Base-by-base conservation (phyloP, 2,888 invertebrate species). In the Morpho achilles region DNA sequence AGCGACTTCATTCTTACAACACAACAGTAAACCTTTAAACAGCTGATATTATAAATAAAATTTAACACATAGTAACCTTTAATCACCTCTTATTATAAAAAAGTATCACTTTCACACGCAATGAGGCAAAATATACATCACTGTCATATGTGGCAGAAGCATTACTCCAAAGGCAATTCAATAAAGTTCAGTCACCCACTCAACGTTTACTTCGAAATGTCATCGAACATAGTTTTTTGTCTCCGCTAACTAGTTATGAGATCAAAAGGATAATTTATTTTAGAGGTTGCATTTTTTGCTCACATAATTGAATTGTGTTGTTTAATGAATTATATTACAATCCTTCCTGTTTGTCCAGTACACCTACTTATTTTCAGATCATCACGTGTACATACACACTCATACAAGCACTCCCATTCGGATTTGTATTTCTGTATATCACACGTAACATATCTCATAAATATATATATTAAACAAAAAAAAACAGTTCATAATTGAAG, bases 201-300 rank as follows among this genome's bases (percentile, higher is more conserved):
- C 59, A 50, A 62, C 53, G 57, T 65, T 64, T 69, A 66, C 62
- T 59, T 56, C 53, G 61, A 70, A 73, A 73, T 75, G 71, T 70
- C 71, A 71, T 70, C 70, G 67, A 67, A 68, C 69, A 66, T 49
- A 64, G 53, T 72, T 74, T 16, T 72, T 70, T 70, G 63, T 57
- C 53, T 16, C 48, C 50, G 47, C 58, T 56, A 63, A 62, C 61
- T 48, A 62, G 63, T 64, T 51, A 52, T 58, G 22, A 59, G 60
- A 58, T 67, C 57, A 56, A 52, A 62, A 63, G 62, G 66, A 65
- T 66, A 68, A 65, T 65, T 56, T 62, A 58, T 62, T 65, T 63
- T 68, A 63, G 65, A 67, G 64, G 67, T 62, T 65, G 62, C 44
- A 39, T 64, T 68, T 69, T 67, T 67, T 66, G 43, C 52, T 48